Base-by-base conservation (phyloP, 1,140 invertebrate species). In the Trypoxylus dichotomus region DNA sequence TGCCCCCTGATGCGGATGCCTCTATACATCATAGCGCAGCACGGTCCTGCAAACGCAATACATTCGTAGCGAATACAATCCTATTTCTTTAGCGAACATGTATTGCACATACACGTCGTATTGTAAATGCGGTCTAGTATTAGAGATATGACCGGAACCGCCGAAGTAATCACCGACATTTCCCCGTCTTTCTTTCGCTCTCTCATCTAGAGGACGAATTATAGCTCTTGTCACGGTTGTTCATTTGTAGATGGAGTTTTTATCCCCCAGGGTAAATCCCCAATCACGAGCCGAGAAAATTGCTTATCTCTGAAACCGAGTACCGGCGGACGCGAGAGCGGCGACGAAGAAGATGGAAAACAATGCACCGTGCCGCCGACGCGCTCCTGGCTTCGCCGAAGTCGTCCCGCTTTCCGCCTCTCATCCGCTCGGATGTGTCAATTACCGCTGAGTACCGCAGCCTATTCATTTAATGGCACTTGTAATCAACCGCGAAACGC, bases 171-270 rank as follows among this genome's bases (percentile, higher is more conserved):
- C 60, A 19, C 19, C 60, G 60, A 63, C 60, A 19, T 27, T 24
- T 63, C 13, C 60, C 60, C 60, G 21, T 78, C 81, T 83, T 82
- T 82, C 83, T 81, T 80, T 79, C 81, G 81, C 80, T 83, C 81
- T 83, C 83, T 63, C 60, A 81, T 80, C 81, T 81, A 79, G 81
- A 80, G 80, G 86, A 90, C 88, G 89, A 91, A 91, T 91, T 91
- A 91, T 91, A 88, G 90, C 90, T 89, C 90, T 91, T 91, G 90
- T 91, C 90, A 91, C 90, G 90, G 88, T 88, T 90, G 90, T 91
- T 91, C 90, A 91, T 91, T 91, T 91, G 90, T 91, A 91, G 90
- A 91, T 91, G 90, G 90, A 91, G 90, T 91, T 91, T 90, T 90
- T 90, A 89, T 88, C 88, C 90, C 90, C 90, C 83, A 83, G 90